Evolutionary conservation across 2,113 vertebrate species (phyloP).

Genomic region (Hassar affinis): DNA sequence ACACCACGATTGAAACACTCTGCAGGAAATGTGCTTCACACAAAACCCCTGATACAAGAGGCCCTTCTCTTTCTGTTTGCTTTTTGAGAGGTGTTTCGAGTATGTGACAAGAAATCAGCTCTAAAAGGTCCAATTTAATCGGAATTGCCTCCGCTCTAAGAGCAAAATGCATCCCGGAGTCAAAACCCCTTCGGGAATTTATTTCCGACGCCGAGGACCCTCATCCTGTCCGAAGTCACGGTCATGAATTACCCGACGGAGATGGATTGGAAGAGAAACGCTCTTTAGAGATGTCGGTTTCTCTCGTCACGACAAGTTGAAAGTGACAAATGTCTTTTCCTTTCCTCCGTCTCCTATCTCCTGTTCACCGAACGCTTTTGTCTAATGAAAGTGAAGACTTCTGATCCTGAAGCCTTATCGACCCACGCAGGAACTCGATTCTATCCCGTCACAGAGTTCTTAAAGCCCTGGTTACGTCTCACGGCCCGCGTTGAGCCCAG

Average conservation of each 20-base stretch:
- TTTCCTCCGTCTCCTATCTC: slow-evolving; percentile 58
- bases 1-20: slow-evolving; percentile 38
- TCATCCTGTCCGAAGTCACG: slow-evolving; percentile 65
- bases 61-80: slow-evolving; percentile 41
- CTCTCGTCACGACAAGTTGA: slow-evolving; percentile 69
- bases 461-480: slow-evolving; percentile 60
- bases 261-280: slow-evolving; percentile 69
- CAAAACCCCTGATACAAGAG: slow-evolving; percentile 35
- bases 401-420: slow-evolving; percentile 6
- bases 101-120: slow-evolving; percentile 49
- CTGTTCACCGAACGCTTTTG: slow-evolving; percentile 39
- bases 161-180: slow-evolving; percentile 52
- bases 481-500: slow-evolving; percentile 32
- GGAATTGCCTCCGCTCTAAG: slow-evolving; percentile 54
- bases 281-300: slow-evolving; percentile 63
- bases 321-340: slow-evolving; percentile 59
- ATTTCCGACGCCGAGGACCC: slow-evolving; percentile 60
- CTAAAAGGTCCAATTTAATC: slow-evolving; percentile 64
- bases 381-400: slow-evolving; percentile 40
- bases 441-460: slow-evolving; percentile 24
- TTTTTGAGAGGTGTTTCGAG: slow-evolving; percentile 38
- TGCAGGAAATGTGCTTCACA: slow-evolving; percentile 29
- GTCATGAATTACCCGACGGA: slow-evolving; percentile 62
- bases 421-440: slow-evolving; percentile 1
- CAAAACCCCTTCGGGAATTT: slow-evolving; percentile 61